Conservation (phyloP, 2,113 vertebrate genomes). For the Oostethus manadensis region DNA sequence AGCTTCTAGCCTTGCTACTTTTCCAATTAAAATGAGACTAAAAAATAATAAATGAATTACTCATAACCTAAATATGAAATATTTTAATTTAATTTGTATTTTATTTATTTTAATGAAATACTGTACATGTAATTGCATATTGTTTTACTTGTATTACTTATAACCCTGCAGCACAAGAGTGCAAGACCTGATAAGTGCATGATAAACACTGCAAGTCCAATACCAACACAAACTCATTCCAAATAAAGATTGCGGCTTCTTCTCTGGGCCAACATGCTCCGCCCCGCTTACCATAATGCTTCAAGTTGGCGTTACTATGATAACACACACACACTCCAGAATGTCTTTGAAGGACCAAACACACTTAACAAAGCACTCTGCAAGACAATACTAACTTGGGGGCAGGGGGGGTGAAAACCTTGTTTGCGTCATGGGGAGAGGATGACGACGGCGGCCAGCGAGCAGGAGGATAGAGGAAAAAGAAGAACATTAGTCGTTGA, state of each 20-base stretch:
- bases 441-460: neutral
- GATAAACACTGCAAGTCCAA: neutral
- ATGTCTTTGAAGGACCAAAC: slow-evolving; percentile 1
- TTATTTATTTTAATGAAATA: too few relatives aligned
- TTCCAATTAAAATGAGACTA: too few relatives aligned
- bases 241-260: neutral
- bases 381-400: slow-evolving; percentile 87
- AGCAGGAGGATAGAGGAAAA: neutral
- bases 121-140: too few relatives aligned
- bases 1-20: too few relatives aligned
- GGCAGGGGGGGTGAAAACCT: slow-evolving; percentile 83
- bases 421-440: neutral
- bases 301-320: neutral
- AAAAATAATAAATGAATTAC: too few relatives aligned
- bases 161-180: too few relatives aligned
- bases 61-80: too few relatives aligned
- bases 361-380: slow-evolving; percentile 30
- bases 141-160: too few relatives aligned
- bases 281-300: too few relatives aligned
- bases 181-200: too few relatives aligned
- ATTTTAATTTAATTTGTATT: too few relatives aligned
- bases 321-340: neutral
- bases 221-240: neutral
- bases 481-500: slow-evolving; percentile 14
- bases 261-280: neutral